Conservation (phyloP, 2,888 invertebrate species). For the Pemphredon lugubris region DNA sequence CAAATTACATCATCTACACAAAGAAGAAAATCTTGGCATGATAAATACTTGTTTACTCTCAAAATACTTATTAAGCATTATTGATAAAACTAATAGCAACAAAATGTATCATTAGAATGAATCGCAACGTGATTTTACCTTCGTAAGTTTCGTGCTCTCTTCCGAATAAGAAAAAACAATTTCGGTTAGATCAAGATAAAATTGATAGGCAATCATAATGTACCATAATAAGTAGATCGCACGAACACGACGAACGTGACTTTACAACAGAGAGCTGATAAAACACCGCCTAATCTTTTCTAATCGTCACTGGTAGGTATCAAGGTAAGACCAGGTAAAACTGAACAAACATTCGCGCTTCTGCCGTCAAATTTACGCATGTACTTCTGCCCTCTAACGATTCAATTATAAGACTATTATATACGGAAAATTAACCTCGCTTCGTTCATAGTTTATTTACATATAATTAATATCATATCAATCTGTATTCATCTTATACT, state of each 20-base stretch:
- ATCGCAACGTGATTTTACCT: too few species aligned
- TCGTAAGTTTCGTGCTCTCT: too few species aligned
- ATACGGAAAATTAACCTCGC: constrained; percentile 26
- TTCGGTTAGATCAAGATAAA: too few species aligned
- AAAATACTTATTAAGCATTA: too few species aligned
- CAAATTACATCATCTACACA: too few species aligned
- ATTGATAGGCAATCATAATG: not conserved
- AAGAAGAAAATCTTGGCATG: too few species aligned
- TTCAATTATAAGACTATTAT: not conserved
- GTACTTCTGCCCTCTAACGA: constrained; percentile 2
- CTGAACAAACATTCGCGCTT: constrained; percentile 17
- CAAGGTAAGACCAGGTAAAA: not conserved
- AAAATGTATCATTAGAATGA: too few species aligned
- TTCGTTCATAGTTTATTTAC: not conserved
- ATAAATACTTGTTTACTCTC: too few species aligned
- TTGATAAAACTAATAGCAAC: too few species aligned
- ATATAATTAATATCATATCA: not conserved
- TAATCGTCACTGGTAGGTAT: constrained; percentile 19
- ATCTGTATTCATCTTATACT: too few species aligned
- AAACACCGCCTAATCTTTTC: constrained; percentile 45
- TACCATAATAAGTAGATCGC: not conserved
- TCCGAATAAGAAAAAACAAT: too few species aligned
- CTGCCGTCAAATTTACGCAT: constrained; percentile 32
- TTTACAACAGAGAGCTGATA: constrained; percentile 27
- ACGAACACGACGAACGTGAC: not conserved